Evolutionary conservation across 2,797 vertebrate genomes (phyloP), one percentile per base, ranked within the genome.

Genomic region (Antennarius maculatus): DNA sequence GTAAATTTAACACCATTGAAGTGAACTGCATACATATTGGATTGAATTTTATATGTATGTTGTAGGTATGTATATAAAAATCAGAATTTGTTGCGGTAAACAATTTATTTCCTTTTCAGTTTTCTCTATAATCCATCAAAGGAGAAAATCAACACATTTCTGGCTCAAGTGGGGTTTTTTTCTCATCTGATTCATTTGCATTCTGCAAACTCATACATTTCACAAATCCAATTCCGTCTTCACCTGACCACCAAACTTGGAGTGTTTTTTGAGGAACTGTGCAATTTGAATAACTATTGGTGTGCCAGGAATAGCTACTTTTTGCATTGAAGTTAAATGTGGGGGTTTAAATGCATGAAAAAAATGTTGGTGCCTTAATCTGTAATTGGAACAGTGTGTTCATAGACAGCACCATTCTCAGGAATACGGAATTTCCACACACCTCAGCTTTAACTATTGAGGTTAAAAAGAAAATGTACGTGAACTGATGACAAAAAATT

Each of bases 201-300:
- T 89, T 87, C 83, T 86, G 84, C 82, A 66, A 81, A 72, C 88
- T 88, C 80, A 86, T 77, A 71, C 80, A 80, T 83, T 89, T 85
- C 64, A 74, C 67, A 84, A 79, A 82, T 60, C 84, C 70, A 78
- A 86, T 88, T 83, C 66, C 82, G 84, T 85, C 81, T 86, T 83
- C 74, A 72, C 41, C 83, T 78, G 83, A 86, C 23, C 80, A 73
- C 66, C 50, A 80, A 61, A 37, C 68, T 71, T 76, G 75, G 57
- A 82, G 74, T 77, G 51, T 81, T 80, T 87, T 82, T 77, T 59
- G 68, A 69, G 53, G 59, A 74, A 62, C 48, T 37, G 48, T 77
- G 80, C 43, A 1, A 86, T 85, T 83, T 86, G 70, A 87, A 81
- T 83, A 84, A 82, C 76, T 88, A 87, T 78, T 83, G 65, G 82